These are phyloP conservation scores for Hemicordylus capensis DNA, from an alignment of 2,113 vertebrate species.

Conservation along the genomic window DNA sequence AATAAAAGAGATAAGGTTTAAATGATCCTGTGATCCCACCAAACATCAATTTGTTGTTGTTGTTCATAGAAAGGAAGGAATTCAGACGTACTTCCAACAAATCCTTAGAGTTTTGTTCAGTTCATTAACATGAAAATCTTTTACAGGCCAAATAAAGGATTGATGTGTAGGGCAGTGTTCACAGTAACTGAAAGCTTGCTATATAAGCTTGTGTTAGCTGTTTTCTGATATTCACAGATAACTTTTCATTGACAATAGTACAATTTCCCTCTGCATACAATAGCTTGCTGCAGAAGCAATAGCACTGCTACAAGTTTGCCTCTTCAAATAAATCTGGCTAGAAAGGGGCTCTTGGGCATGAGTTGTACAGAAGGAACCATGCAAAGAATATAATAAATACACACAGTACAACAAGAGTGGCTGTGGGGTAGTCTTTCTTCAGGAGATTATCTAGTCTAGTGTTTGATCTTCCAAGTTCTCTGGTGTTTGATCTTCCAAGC, in stretches of 20 bases:
- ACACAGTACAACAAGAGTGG: neutral
- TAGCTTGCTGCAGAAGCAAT: neutral
- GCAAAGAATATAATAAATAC: neutral
- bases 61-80: slow-evolving; percentile 18
- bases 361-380: no score
- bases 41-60: neutral
- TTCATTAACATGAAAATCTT: slow-evolving; percentile 18
- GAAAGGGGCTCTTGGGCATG: neutral
- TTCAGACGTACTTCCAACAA: neutral
- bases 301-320: no score
- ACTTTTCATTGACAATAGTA: neutral
- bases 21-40: slow-evolving; percentile 5
- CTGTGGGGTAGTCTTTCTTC: neutral
- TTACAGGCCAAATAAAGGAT: slow-evolving; percentile 19
- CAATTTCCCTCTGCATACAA: neutral
- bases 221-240: neutral
- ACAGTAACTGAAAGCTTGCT: neutral
- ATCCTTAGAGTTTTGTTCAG: neutral
- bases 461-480: no score
- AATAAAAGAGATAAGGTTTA: neutral
- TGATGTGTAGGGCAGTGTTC: neutral
- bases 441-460: no score
- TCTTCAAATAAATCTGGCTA: neutral
- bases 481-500: slow-evolving; percentile 9
- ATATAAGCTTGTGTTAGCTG: neutral